Base-by-base conservation (phyloP, 2,113 vertebrate species). In the Laticauda laticaudata region DNA sequence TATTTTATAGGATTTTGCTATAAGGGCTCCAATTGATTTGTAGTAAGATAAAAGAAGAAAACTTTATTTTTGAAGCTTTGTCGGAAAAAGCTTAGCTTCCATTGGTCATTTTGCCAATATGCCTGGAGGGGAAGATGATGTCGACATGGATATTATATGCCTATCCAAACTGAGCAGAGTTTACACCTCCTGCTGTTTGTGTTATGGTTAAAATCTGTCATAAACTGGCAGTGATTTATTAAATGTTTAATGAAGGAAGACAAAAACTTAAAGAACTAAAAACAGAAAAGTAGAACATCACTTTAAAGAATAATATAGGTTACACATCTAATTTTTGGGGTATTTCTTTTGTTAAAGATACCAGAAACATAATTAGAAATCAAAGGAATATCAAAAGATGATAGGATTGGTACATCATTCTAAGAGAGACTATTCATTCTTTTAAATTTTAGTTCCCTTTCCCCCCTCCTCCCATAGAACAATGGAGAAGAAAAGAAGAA, bases 1-100 rank as follows among this genome's bases (percentile, higher is more conserved):
- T 99, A 99, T 99, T 99, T 99, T 99, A 99, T 99, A 99, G 99
- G 99, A 99, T 99, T 99, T 99, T 98, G 99, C 99, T 99, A 98
- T 99, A 99, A 99, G 99, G 99, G 98, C 97, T 98, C 98, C 98
- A 99, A 99, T 99, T 99, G 99, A 99, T 99, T 99, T 99, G 98
- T 98, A 98, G 98, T 96, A 98, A 99, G 99, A 99, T 99, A 99
- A 99, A 99, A 99, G 99, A 98, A 98, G 99, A 98, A 99, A 99
- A 99, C 99, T 99, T 99, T 99, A 99, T 99, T 99, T 99, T 99
- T 98, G 98, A 99, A 99, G 99, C 99, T 99, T 99, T 99, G 99
- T 99, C 98, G 97, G 99, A 99, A 99, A 99, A 99, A 99, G 98
- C 99, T 99, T 98, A 98, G 98, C 98, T 98, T 99, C 99, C 98